phyloP scores from a whole-genome alignment of 2,797 vertebrate species.

The Natrix natrix region DNA sequence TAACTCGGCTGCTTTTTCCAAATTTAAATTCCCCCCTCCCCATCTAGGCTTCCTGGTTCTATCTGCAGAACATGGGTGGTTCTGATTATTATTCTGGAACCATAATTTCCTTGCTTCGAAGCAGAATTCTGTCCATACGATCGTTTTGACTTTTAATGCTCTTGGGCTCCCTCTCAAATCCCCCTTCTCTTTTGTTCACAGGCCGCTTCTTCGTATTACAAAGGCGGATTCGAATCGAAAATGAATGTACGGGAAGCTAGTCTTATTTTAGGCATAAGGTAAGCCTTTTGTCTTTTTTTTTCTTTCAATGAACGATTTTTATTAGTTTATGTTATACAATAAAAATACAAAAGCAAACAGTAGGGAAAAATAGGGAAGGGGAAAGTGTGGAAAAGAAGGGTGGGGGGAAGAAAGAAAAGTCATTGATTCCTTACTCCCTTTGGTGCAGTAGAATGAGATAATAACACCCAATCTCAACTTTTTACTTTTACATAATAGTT shows the following conservation, averaged over 20 bases:
- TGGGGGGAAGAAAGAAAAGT: no score
- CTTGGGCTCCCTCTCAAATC: slow-evolving; percentile 53
- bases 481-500: no score
- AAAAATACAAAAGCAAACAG: no score
- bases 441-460: no score
- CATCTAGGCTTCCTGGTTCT: background rate
- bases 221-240: slow-evolving; percentile 81
- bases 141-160: slow-evolving; percentile 29
- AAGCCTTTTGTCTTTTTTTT: slow-evolving; percentile 49
- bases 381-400: no score
- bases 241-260: slow-evolving; percentile 78
- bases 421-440: no score
- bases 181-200: slow-evolving; percentile 52
- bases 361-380: no score
- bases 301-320: no score
- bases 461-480: no score
- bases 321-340: no score
- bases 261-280: slow-evolving; percentile 80
- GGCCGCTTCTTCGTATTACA: slow-evolving; percentile 77
- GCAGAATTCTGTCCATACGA: slow-evolving; percentile 26
- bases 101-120: background rate
- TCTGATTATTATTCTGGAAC: background rate
- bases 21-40: background rate
- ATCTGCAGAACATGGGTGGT: background rate
- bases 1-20: background rate